phyloP scores from a whole-genome alignment of 1,140 invertebrate genomes.

The Drosophila murphyi region DNA sequence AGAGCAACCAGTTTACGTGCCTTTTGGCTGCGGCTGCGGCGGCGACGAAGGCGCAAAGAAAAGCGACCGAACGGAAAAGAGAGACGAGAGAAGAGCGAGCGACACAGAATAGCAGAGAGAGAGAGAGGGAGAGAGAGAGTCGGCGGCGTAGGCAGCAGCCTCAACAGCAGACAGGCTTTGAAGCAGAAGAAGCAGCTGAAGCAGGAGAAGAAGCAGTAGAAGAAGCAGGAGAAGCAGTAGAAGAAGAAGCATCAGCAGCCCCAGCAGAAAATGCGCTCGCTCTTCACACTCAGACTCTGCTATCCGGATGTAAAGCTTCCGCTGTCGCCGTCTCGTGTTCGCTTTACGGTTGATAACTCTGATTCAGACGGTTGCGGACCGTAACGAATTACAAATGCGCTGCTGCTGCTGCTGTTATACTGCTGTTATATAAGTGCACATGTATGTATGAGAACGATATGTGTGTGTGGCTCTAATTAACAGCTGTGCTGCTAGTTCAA shows the following conservation, averaged over 20 bases:
- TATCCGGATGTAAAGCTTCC: slow-evolving; percentile 81
- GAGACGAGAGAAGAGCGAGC: background rate
- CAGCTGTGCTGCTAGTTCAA: background rate
- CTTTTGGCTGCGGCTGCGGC: slow-evolving; percentile 68
- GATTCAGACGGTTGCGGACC: slow-evolving; percentile 45
- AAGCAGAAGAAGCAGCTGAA: slow-evolving; percentile 23
- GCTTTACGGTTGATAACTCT: slow-evolving; percentile 80
- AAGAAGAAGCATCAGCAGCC: slow-evolving; percentile 31
- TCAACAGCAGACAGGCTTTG: slow-evolving; percentile 59
- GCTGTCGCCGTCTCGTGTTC: slow-evolving; percentile 58
- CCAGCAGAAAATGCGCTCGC: slow-evolving; percentile 27
- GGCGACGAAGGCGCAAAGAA: slow-evolving; percentile 57
- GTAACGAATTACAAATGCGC: slow-evolving; percentile 68
- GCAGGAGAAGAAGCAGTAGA: slow-evolving; percentile 24
- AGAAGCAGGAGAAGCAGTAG: slow-evolving; percentile 22
- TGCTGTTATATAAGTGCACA: no score
- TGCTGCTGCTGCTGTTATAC: slow-evolving; percentile 20
- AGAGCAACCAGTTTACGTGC: slow-evolving; percentile 77
- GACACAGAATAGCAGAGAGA: background rate
- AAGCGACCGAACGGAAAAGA: slow-evolving; percentile 39
- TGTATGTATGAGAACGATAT: no score
- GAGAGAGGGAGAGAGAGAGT: background rate
- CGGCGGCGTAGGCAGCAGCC: slow-evolving; percentile 22
- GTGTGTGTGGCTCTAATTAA: no score
- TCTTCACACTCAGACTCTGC: slow-evolving; percentile 34